A percentile compares a stretch with the other conserved stretches of the same genome.
phyloP scores from a whole-genome alignment of 2,888 invertebrate genomes.

The Phymatocera aterrima region DNA sequence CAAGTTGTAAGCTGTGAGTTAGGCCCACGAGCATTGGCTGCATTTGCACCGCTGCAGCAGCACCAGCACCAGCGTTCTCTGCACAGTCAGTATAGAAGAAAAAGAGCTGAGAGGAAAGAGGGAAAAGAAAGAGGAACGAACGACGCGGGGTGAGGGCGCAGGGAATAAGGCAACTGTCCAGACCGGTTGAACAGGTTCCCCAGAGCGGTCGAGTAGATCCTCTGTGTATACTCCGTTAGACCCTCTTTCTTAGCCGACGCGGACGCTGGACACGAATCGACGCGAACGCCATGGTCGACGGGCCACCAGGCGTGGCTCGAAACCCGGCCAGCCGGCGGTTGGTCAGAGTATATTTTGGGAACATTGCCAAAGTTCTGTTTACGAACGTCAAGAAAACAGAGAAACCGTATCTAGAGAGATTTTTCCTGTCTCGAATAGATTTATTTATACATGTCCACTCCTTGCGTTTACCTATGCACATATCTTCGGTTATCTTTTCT shows the following conservation, averaged over 20 bases:
- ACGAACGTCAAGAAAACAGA: slow-evolving; percentile 17
- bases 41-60: too few relatives aligned
- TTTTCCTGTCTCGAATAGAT: neutral
- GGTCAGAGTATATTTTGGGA: slow-evolving; percentile 28
- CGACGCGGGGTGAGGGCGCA: slow-evolving; percentile 8
- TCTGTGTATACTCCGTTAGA: slow-evolving; percentile 64
- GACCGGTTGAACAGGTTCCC: slow-evolving; percentile 71
- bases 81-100: slow-evolving; percentile 14
- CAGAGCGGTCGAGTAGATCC: slow-evolving; percentile 66
- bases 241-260: slow-evolving; percentile 52
- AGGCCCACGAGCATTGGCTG: slow-evolving; percentile 32
- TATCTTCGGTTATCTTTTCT: neutral
- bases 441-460: neutral
- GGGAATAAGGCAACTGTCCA: slow-evolving; percentile 60
- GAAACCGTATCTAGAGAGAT: neutral
- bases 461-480: neutral
- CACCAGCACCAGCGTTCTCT: slow-evolving; percentile 5
- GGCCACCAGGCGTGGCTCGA: slow-evolving; percentile 40
- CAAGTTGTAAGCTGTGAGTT: slow-evolving; percentile 19
- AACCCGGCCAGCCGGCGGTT: slow-evolving; percentile 3
- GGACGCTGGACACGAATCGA: slow-evolving; percentile 44
- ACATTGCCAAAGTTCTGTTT: slow-evolving; percentile 35
- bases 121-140: slow-evolving; percentile 1
- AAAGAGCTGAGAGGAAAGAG: slow-evolving; percentile 4
- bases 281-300: slow-evolving; percentile 35